Percentiles rank a stretch among this genome's conserved stretches.
Evolutionary conservation across 2,888 invertebrate species (phyloP).

Genomic region (Osedax fenrisi): DNA sequence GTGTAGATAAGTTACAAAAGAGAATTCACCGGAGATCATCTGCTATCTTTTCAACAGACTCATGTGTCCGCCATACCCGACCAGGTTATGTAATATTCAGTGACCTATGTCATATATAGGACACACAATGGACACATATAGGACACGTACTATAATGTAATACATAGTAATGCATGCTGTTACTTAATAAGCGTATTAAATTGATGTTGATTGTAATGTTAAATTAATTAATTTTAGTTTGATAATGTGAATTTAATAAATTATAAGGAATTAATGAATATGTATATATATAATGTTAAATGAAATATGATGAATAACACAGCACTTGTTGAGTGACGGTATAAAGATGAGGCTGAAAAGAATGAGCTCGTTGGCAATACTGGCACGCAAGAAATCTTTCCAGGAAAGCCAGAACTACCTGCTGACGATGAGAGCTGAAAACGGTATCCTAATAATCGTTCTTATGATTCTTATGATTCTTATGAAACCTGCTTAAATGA

Average conservation of each 20-base stretch:
- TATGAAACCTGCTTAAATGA: too few relatives aligned
- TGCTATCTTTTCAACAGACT: background rate
- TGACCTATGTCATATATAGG: background rate
- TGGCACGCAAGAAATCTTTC: background rate
- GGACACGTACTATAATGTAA: too few relatives aligned
- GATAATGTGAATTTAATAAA: background rate
- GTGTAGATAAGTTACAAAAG: too few relatives aligned
- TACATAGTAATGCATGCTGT: too few relatives aligned
- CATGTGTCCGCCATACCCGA: background rate
- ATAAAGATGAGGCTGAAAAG: constrained; percentile 11
- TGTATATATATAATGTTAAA: too few relatives aligned
- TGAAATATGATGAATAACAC: too few relatives aligned
- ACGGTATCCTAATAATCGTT: too few relatives aligned
- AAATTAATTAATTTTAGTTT: background rate
- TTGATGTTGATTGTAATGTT: too few relatives aligned
- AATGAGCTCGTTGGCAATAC: background rate
- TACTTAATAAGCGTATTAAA: too few relatives aligned
- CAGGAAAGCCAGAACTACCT: background rate
- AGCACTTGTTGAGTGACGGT: constrained; percentile 3
- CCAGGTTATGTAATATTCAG: background rate
- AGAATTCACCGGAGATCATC: background rate
- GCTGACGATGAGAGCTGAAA: background rate
- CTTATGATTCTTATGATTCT: too few relatives aligned
- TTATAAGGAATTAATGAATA: too few relatives aligned
- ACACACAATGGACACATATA: background rate